These are phyloP conservation scores for Drosophila pectinifera DNA, from an alignment of 1,140 invertebrate genomes.

Conservation along the genomic window DNA sequence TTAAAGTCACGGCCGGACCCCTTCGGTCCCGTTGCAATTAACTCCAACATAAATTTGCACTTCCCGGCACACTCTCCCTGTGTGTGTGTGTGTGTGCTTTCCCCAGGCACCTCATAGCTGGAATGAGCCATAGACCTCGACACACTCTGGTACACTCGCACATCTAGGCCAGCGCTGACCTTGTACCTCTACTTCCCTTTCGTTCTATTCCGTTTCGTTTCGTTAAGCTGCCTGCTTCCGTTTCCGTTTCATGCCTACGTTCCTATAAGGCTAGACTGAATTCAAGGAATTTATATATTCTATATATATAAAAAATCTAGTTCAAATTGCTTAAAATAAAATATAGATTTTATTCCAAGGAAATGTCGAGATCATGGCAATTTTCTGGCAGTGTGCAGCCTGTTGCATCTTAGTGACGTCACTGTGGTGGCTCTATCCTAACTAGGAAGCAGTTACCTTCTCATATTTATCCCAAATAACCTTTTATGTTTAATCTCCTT, in stretches of 20 bases:
- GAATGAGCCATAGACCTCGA: conserved; percentile 5
- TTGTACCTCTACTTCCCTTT: conserved; percentile 14
- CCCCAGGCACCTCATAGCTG: conserved; percentile 20
- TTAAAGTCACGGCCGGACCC: conserved; percentile 43
- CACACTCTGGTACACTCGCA: no score
- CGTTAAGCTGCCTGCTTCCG: background rate
- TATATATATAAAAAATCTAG: no score
- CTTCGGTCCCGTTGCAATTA: conserved; percentile 58
- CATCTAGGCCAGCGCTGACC: conserved; percentile 20
- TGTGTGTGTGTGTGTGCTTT: background rate
- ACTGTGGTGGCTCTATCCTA: background rate
- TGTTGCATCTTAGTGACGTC: conserved; percentile 9
- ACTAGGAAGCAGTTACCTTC: no score
- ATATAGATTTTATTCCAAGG: no score
- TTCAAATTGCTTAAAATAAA: no score
- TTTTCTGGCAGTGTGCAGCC: no score
- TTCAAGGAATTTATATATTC: background rate
- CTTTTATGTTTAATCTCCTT: no score
- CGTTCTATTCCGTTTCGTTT: background rate
- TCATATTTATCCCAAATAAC: no score
- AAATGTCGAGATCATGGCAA: no score
- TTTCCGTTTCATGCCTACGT: background rate
- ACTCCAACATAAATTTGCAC: conserved; percentile 76
- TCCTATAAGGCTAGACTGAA: conserved; percentile 15
- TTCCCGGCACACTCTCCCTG: conserved; percentile 7